Conservation (phyloP, 2,888 invertebrate genomes). For the Clitarchus hookeri region DNA sequence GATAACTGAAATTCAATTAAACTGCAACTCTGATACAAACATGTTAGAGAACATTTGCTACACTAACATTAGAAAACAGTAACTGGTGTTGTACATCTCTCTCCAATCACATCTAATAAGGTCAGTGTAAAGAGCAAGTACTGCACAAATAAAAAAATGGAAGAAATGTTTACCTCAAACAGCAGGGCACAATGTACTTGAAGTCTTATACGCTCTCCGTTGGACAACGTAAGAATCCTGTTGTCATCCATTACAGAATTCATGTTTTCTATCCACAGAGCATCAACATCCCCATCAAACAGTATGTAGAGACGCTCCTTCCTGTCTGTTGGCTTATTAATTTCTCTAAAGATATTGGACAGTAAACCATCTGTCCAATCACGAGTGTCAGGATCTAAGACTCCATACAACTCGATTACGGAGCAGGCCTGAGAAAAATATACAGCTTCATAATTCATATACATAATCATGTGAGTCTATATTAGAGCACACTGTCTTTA, state of each 20-base stretch:
- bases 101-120: too few relatives aligned
- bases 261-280: slow-evolving; percentile 96
- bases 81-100: too few relatives aligned
- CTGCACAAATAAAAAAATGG: too few relatives aligned
- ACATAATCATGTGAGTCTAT: too few relatives aligned
- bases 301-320: slow-evolving; percentile 81
- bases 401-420: slow-evolving; percentile 87
- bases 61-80: too few relatives aligned
- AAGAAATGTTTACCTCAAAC: slow-evolving; percentile 68
- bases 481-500: too few relatives aligned
- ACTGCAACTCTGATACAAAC: too few relatives aligned
- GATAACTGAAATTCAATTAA: too few relatives aligned
- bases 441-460: neutral
- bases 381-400: slow-evolving; percentile 80
- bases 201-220: slow-evolving; percentile 85
- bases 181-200: slow-evolving; percentile 80
- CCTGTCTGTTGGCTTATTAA: slow-evolving; percentile 76
- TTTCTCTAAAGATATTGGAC: slow-evolving; percentile 88
- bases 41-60: too few relatives aligned
- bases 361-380: slow-evolving; percentile 94
- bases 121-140: too few relatives aligned
- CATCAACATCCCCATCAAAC: slow-evolving; percentile 94
- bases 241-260: slow-evolving; percentile 98
- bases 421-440: slow-evolving; percentile 69
- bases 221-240: slow-evolving; percentile 84